Base-by-base conservation (phyloP, 2,888 invertebrate genomes). In the Digitonthophagus gazella region DNA sequence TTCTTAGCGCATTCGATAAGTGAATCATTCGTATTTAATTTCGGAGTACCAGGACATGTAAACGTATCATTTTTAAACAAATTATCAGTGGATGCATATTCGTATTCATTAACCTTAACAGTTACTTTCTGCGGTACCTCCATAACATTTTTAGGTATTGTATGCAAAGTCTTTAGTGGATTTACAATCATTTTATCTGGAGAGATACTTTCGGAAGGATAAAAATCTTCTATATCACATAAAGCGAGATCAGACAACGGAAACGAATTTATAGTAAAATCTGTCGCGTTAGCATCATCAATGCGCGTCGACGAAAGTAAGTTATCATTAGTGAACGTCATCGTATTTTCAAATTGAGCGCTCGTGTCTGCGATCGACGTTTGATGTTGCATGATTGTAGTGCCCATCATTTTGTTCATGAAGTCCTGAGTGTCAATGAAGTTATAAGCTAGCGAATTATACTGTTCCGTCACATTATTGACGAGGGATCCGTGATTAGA, bases 71-170 rank as follows among this genome's bases (percentile, higher is more conserved):
- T 18, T 19, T 61, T 67, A 44, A 67, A 67, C 18, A 70, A 63
- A 15, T 66, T 63, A 54, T 70, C 68, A 0, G 57, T 68, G 1
- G 70, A 68, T 1, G 67, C 65, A 44, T 65, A 68, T 1, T 66
- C 70, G 14, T 64, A 56, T 44, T 70, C 66, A 54, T 70, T 70
- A 58, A 58, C 58, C 44, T 66, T 68, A 22, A 70, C 70, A 15
- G 19, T 66, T 15, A 70, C 70, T 58, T 70, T 70, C 15, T 63
- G 57, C 11, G 18, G 19, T 0, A 14, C 18, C 20, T 19, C 19
- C 15, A 64, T 64, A 65, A 65, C 15, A 15, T 54, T 65, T 54
- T 65, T 14, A 6, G 44, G 44, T 58, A 14, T 58, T 15, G 16
- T 16, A 15, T 20, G 64, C 15, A 22, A 15, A 14, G 28, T 64